Base-by-base conservation (phyloP, 2,797 vertebrate genomes). In the Sarcoramphus papa region DNA sequence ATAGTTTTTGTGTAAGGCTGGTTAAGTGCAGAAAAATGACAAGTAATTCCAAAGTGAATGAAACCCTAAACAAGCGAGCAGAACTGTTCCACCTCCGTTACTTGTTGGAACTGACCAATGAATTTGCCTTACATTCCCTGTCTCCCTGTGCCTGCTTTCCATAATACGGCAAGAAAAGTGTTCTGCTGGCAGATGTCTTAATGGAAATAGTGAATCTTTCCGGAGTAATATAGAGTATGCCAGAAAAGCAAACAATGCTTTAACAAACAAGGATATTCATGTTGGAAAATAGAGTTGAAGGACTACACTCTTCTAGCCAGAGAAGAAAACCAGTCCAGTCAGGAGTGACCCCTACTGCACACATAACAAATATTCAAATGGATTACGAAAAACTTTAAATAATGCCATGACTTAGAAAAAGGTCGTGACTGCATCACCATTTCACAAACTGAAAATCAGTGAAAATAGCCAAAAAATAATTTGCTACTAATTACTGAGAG, bases 211-310 rank as follows among this genome's bases (percentile, higher is more conserved):
- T 64, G 63, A 85, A 59, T 80, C 84, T 76, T 77, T 73, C 47
- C 84, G 15, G 51, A 83, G n/a, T 23, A 15, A 67, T 53, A 51
- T 0, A 45, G 20, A 63, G 27, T 22, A 90, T 40, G 45, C 56
- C 91, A 89, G 85, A 85, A 90, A 91, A 90, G 48, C 78, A 93
- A 96, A 92, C 48, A 92, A 87, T 85, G 41, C 51, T 91, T 90
- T 83, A 85, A 57, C 30, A 85, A 95, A 89, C 48, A 89, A 62
- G 53, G 53, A 77, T 69, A 70, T 56, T 91, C 19, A 23, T 33
- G 22, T 1, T 76, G 75, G 75, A 96, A 93, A 89, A 33, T 1
- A 33, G 23, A 73, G 41, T 6, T 63, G 40, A 94, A 95, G 63
- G 31, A 69, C 60, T 67, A 76, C 7, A 30, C 23, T 88, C 13